phyloP scores from a whole-genome alignment of 1,140 invertebrate species.

The Druon quercuslanigerum region DNA sequence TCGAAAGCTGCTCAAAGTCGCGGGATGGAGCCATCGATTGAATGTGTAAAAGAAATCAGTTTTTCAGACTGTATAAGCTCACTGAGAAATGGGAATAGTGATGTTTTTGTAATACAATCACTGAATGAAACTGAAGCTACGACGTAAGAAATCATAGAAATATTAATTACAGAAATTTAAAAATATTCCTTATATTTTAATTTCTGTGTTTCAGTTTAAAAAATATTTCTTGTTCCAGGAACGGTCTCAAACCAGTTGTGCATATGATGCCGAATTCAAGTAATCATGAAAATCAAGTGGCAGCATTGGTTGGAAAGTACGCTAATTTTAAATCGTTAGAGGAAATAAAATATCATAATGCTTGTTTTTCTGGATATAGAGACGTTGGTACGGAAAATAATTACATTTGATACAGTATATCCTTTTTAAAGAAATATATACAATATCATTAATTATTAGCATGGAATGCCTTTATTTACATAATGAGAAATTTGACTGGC shows the following conservation, averaged over 20 bases:
- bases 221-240: background rate
- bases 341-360: slow-evolving; percentile 1
- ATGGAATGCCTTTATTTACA: slow-evolving; percentile 76
- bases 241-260: slow-evolving; percentile 4
- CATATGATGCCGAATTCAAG: background rate
- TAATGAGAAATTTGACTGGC: slow-evolving; percentile 66
- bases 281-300: background rate
- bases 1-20: slow-evolving; percentile 82
- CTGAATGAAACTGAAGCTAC: slow-evolving; percentile 77
- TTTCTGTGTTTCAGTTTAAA: too few species aligned
- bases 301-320: background rate
- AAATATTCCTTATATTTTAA: slow-evolving; percentile 77
- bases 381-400: slow-evolving; percentile 78
- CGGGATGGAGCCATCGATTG: slow-evolving; percentile 83
- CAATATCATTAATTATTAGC: slow-evolving; percentile 66
- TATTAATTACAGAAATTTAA: background rate
- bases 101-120: slow-evolving; percentile 80
- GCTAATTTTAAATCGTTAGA: background rate
- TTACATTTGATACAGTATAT: slow-evolving; percentile 6
- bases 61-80: slow-evolving; percentile 80
- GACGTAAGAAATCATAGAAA: slow-evolving; percentile 61
- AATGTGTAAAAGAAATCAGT: slow-evolving; percentile 78
- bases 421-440: background rate
- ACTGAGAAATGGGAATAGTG: slow-evolving; percentile 78
- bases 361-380: slow-evolving; percentile 74